Conservation (phyloP, 2,797 vertebrate genomes). For the Pseudocheirus occidentalis region DNA sequence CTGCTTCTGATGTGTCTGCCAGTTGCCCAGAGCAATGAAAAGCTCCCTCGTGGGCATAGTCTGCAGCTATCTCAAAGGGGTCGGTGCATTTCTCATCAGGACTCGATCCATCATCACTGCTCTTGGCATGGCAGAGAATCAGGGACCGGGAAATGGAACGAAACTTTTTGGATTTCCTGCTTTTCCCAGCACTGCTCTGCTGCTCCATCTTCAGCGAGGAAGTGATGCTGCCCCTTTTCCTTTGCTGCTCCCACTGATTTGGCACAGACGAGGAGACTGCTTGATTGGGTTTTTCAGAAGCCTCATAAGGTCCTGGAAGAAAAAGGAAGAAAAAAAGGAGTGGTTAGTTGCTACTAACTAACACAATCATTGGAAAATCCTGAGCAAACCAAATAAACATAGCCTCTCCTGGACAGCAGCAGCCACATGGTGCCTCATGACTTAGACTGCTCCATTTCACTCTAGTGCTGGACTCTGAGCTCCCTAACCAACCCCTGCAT, state of each 20-base stretch:
- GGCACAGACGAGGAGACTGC: conserved; percentile 51
- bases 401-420: conserved; percentile 76
- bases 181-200: conserved; percentile 79
- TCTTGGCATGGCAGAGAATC: conserved; percentile 91
- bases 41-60: conserved; percentile 74
- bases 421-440: conserved; percentile 83
- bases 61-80: conserved; percentile 77
- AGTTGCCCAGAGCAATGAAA: conserved; percentile 76
- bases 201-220: conserved; percentile 89
- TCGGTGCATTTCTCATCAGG: conserved; percentile 86
- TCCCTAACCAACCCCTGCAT: conserved; percentile 20
- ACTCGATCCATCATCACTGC: conserved; percentile 88
- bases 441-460: conserved; percentile 80
- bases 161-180: conserved; percentile 88
- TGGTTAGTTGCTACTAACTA: conserved; percentile 70
- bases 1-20: conserved; percentile 69
- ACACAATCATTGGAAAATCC: conserved; percentile 63
- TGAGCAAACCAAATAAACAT: conserved; percentile 80
- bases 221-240: conserved; percentile 76
- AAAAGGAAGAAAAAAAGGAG: conserved; percentile 71
- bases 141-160: conserved; percentile 91
- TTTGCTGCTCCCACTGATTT: conserved; percentile 75
- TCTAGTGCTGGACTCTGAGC: conserved; percentile 64
- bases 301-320: conserved; percentile 76
- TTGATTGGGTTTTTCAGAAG: conserved; percentile 68